Conservation (phyloP, 2,888 invertebrate genomes). For the Chymomyza caudatula region DNA sequence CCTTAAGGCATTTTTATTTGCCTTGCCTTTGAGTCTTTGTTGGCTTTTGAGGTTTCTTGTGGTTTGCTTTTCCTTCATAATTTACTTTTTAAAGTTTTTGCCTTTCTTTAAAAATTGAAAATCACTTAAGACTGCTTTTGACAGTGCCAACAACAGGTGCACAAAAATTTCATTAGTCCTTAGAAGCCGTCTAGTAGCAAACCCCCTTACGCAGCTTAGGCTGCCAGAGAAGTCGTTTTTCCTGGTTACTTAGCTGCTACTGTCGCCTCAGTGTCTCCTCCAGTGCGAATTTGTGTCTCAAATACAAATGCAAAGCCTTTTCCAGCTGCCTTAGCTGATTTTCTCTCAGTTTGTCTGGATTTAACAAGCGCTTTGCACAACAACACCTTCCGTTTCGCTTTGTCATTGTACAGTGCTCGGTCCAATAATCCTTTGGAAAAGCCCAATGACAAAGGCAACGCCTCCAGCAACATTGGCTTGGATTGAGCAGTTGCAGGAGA, state of each 20-base stretch:
- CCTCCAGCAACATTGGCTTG: neutral
- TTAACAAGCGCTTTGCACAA: neutral
- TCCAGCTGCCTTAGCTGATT: neutral
- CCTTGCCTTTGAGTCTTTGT: constrained; percentile 47
- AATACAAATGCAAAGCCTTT: neutral
- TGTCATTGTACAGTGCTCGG: neutral
- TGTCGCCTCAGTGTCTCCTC: neutral
- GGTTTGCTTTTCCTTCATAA: constrained; percentile 62
- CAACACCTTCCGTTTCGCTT: neutral
- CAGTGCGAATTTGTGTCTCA: neutral
- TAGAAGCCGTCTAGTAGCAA: neutral
- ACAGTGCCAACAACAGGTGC: neutral
- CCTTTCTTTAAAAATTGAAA: no score
- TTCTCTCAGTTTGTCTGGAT: neutral
- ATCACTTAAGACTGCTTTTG: neutral
- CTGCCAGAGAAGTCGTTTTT: neutral
- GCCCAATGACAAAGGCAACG: neutral
- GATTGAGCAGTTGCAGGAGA: neutral
- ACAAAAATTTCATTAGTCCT: neutral
- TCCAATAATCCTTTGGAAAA: neutral
- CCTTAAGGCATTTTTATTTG: constrained; percentile 4
- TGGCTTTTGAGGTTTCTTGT: constrained; percentile 29
- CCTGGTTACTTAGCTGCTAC: neutral
- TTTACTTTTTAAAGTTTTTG: no score
- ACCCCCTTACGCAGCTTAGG: neutral